Conservation (phyloP, 2,797 vertebrate species). For the Gambusia yucatana region DNA sequence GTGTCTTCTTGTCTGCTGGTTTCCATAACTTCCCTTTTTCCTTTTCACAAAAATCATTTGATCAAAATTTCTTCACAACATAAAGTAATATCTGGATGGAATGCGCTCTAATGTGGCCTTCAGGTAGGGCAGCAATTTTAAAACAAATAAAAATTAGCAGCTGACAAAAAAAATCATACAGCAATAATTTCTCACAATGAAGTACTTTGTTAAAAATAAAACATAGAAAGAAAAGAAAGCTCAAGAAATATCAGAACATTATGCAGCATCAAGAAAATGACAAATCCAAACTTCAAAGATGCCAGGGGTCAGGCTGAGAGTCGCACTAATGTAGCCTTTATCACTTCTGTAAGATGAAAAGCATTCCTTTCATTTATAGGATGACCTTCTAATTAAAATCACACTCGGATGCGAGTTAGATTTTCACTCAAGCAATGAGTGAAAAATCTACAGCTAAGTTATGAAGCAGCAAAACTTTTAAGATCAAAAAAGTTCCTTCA, state of each 20-base stretch:
- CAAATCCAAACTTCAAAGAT: not conserved
- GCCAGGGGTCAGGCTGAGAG: not conserved
- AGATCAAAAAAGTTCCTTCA: not conserved
- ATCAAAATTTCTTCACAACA: not conserved
- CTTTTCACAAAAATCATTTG: not conserved
- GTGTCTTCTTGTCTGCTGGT: not conserved
- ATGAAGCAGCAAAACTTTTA: not conserved
- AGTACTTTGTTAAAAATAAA: not conserved
- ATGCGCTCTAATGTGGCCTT: not conserved
- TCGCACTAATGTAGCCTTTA: not conserved
- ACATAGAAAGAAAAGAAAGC: not conserved
- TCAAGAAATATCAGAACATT: not conserved
- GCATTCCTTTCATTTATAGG: not conserved
- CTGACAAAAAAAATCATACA: not conserved
- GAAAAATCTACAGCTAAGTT: not conserved
- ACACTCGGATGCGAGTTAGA: not conserved
- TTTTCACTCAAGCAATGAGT: not conserved
- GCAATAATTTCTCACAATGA: not conserved
- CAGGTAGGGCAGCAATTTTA: not conserved
- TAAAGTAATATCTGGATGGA: not conserved
- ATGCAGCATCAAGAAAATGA: not conserved
- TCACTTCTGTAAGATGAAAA: not conserved
- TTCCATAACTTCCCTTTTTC: not conserved
- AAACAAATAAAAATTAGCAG: not conserved
- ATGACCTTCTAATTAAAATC: not conserved